Percentiles rank a stretch among this genome's conserved stretches.
Evolutionary conservation across 2,888 invertebrate genomes (phyloP).

Genomic region (Cheilosia variabilis): DNA sequence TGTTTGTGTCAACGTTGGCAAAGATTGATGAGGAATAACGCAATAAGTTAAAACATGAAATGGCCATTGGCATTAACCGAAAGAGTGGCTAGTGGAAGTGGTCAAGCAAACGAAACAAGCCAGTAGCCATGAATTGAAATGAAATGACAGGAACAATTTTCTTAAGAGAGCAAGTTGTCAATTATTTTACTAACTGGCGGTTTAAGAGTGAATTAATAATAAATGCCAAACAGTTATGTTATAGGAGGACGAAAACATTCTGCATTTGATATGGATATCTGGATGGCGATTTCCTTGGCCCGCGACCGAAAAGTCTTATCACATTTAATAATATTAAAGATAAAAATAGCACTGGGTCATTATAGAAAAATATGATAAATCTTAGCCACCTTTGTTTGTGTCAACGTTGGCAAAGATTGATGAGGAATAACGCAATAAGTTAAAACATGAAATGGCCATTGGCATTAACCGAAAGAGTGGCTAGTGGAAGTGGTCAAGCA

Average conservation of each 20-base stretch:
- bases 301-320: conserved; percentile 12
- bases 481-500: not conserved
- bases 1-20: conserved; percentile 20
- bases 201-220: no score
- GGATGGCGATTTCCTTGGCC: not conserved
- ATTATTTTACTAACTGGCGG: no score
- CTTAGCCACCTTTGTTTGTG: not conserved
- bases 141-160: no score
- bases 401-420: conserved; percentile 15
- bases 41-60: not conserved
- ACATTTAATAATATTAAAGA: not conserved
- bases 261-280: conserved; percentile 11
- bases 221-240: no score
- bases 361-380: not conserved
- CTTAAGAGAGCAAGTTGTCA: no score
- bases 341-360: conserved; percentile 3
- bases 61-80: not conserved
- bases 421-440: not conserved
- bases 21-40: not conserved
- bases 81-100: not conserved
- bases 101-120: not conserved
- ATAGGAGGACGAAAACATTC: no score
- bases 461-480: not conserved
- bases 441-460: not conserved
- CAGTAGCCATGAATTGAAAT: no score